A percentile compares a stretch with the other conserved stretches of the same genome.
phyloP scores from a whole-genome alignment of 2,888 invertebrate genomes.

The Melanophora roralis region DNA sequence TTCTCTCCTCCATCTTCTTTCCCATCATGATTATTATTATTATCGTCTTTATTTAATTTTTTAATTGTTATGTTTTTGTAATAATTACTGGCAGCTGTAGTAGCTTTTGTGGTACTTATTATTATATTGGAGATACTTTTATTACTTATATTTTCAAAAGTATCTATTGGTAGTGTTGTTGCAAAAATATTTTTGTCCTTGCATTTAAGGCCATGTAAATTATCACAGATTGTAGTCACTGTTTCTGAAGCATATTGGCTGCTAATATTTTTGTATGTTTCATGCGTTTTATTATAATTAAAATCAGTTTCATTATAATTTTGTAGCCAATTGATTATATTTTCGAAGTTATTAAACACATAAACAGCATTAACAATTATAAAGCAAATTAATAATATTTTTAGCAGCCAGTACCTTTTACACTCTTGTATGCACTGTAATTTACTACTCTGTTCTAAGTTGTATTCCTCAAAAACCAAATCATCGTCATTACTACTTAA shows the following conservation, averaged over 20 bases:
- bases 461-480: background rate
- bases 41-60: background rate
- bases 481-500: conserved; percentile 32
- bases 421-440: background rate
- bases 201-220: background rate
- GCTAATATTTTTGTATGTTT: background rate
- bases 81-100: background rate
- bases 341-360: conserved; percentile 28
- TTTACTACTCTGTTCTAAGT: background rate
- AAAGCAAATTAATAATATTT: conserved; percentile 40
- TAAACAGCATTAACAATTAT: conserved; percentile 36
- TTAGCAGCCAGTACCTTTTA: conserved; percentile 23
- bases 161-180: background rate
- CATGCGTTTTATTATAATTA: conserved; percentile 8
- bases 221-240: background rate
- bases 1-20: no score
- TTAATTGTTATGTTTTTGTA: background rate
- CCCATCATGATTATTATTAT: no score
- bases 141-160: background rate
- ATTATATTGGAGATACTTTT: background rate
- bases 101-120: background rate
- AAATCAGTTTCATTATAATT: background rate
- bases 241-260: background rate
- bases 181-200: background rate
- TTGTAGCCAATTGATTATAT: background rate